phyloP scores from a whole-genome alignment of 2,888 invertebrate species.

The Torymus tubicola region DNA sequence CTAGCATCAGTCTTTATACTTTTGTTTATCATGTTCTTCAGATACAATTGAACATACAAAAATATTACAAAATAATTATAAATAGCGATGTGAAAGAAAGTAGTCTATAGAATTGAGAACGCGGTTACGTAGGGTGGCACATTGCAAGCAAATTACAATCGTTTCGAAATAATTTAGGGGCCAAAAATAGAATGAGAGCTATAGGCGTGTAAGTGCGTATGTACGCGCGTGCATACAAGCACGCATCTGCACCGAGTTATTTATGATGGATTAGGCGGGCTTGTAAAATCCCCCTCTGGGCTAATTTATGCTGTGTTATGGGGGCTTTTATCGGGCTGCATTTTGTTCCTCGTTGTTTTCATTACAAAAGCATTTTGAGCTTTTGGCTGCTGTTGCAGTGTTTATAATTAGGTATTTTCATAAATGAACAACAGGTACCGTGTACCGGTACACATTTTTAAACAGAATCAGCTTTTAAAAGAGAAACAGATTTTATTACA shows the following conservation, averaged over 20 bases:
- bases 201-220: neutral
- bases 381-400: neutral
- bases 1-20: too few relatives aligned
- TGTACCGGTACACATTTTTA: neutral
- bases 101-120: neutral
- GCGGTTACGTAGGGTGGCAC: neutral
- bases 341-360: constrained; percentile 29
- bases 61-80: too few relatives aligned
- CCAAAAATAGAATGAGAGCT: constrained; percentile 60
- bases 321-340: constrained; percentile 30
- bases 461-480: too few relatives aligned
- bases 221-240: constrained; percentile 54
- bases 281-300: constrained; percentile 69
- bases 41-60: too few relatives aligned
- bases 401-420: constrained; percentile 11
- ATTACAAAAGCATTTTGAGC: neutral
- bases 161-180: constrained; percentile 74
- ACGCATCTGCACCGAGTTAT: constrained; percentile 75
- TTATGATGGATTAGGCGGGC: constrained; percentile 75
- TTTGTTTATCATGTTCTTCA: too few relatives aligned
- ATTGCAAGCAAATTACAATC: constrained; percentile 35
- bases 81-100: too few relatives aligned
- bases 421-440: neutral
- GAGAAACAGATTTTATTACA: too few relatives aligned
- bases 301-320: constrained; percentile 70